Evolutionary conservation across 2,113 vertebrate species (phyloP).

Genomic region (Corynorhinus townsendii): DNA sequence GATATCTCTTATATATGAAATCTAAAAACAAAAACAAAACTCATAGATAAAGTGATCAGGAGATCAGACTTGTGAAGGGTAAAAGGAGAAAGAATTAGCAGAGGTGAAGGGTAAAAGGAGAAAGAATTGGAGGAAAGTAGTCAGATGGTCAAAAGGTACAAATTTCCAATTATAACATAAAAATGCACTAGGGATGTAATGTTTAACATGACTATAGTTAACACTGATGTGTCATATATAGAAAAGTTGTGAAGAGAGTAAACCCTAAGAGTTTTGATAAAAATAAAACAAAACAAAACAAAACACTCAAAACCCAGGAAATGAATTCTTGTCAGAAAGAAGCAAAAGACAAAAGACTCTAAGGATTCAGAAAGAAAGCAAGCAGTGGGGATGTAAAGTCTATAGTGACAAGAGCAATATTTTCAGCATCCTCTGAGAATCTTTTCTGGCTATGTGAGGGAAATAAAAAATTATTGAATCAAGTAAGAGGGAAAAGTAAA

Average conservation of each 20-base stretch:
- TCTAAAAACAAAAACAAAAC: not conserved
- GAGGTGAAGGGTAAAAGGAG: not conserved
- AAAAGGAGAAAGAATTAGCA: not conserved
- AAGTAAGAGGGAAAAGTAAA: not conserved
- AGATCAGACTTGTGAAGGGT: not conserved
- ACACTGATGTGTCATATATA: not conserved
- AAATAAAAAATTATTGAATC: not conserved
- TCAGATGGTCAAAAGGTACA: not conserved
- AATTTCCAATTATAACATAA: not conserved
- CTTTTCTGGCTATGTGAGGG: not conserved
- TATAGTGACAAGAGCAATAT: not conserved
- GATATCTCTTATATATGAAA: not conserved
- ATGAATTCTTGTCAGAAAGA: not conserved
- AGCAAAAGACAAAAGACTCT: not conserved
- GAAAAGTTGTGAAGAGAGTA: not conserved
- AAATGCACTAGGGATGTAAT: not conserved
- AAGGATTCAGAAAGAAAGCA: not conserved
- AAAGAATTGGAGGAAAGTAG: not conserved
- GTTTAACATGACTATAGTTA: not conserved
- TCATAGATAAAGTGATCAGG: not conserved
- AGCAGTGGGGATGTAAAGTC: not conserved
- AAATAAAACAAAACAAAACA: not conserved
- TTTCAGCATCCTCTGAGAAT: slow-evolving; percentile 9
- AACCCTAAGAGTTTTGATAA: not conserved
- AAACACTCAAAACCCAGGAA: not conserved